Percentiles rank a stretch among this genome's conserved stretches.
Evolutionary conservation across 2,797 vertebrate species (phyloP).

Genomic region (Cuniculus paca): DNA sequence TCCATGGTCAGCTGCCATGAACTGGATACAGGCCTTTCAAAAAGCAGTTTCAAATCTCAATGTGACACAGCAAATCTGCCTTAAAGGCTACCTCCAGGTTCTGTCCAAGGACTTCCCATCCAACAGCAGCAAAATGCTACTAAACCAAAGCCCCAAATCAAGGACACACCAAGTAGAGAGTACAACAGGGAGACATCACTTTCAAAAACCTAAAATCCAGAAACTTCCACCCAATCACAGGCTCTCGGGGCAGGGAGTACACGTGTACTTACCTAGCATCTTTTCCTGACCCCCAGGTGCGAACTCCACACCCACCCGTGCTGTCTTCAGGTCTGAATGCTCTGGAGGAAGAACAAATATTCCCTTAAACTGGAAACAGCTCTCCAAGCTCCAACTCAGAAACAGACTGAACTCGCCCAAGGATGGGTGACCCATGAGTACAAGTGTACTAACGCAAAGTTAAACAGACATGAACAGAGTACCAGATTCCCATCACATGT

Average conservation of each 20-base stretch:
- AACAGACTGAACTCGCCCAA: background rate
- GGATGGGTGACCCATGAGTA: background rate
- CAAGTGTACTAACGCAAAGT: background rate
- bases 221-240: background rate
- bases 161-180: background rate
- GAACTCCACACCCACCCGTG: constrained; percentile 89
- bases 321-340: constrained; percentile 90
- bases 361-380: background rate
- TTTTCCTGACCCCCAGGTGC: constrained; percentile 90
- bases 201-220: background rate
- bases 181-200: background rate
- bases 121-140: background rate
- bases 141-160: constrained; percentile 35
- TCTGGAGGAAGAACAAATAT: constrained; percentile 86
- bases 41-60: constrained; percentile 24
- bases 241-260: background rate
- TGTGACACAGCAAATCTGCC: background rate
- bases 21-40: constrained; percentile 10
- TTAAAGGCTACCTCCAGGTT: constrained; percentile 10
- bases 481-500: background rate
- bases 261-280: constrained; percentile 87
- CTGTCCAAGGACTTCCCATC: background rate
- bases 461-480: background rate
- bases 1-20: background rate
- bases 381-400: constrained; percentile 50